phyloP scores from a whole-genome alignment of 1,140 invertebrate genomes.

The Oncopodura yosiiana region DNA sequence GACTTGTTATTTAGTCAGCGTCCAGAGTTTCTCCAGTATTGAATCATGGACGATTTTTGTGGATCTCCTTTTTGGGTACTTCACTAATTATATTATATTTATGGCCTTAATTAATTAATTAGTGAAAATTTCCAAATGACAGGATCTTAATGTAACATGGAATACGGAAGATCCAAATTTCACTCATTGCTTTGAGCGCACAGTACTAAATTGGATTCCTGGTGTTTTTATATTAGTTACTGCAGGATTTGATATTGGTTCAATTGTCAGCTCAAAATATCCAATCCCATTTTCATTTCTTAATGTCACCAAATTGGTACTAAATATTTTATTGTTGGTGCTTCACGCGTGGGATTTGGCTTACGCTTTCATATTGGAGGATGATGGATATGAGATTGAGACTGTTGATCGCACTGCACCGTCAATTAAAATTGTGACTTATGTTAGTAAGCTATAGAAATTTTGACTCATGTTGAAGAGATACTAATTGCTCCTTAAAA shows the following conservation, averaged over 20 bases:
- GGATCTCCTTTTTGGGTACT: slow-evolving; percentile 20
- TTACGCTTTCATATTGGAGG: background rate
- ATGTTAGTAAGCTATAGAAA: no score
- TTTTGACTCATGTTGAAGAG: no score
- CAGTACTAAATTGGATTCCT: slow-evolving; percentile 73
- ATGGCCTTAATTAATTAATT: background rate
- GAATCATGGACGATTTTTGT: slow-evolving; percentile 18
- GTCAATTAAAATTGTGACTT: slow-evolving; percentile 6
- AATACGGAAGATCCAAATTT: slow-evolving; percentile 71
- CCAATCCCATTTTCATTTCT: slow-evolving; percentile 2
- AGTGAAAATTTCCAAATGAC: slow-evolving; percentile 12
- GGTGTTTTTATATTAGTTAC: slow-evolving; percentile 73
- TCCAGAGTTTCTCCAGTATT: no score
- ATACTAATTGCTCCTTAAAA: background rate
- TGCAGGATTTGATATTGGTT: slow-evolving; percentile 11
- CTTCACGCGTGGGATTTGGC: background rate
- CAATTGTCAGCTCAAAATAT: background rate
- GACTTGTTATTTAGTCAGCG: no score
- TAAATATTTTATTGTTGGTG: slow-evolving; percentile 3
- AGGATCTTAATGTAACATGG: slow-evolving; percentile 67
- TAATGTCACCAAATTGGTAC: slow-evolving; percentile 1
- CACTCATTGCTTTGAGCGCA: slow-evolving; percentile 78
- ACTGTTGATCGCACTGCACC: background rate
- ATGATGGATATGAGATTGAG: background rate
- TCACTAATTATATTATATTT: background rate